Conservation (phyloP, 2,113 vertebrate species). For the Ivindomyrus marchei region DNA sequence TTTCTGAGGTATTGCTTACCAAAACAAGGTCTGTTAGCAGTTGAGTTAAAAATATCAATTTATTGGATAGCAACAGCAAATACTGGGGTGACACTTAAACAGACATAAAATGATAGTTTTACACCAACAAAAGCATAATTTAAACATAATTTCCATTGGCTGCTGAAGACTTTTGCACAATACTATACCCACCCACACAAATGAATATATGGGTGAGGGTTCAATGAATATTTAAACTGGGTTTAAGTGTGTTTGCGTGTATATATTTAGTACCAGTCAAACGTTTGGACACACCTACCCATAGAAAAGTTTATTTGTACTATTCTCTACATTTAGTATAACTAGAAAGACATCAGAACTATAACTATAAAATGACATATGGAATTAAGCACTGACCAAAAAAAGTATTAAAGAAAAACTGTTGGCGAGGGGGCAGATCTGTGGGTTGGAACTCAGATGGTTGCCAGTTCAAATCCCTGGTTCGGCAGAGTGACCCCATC, state of each 20-base stretch:
- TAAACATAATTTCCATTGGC: background rate
- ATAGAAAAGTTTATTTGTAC: background rate
- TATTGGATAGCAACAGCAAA: background rate
- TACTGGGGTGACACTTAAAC: background rate
- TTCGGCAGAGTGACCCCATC: too few relatives aligned
- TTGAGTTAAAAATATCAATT: background rate
- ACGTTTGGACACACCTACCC: background rate
- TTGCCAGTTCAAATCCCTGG: too few relatives aligned
- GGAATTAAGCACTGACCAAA: background rate
- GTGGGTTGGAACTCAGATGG: too few relatives aligned
- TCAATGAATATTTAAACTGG: background rate
- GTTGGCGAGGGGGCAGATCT: too few relatives aligned
- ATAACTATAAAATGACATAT: background rate
- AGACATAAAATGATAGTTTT: background rate
- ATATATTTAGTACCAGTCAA: background rate
- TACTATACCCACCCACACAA: background rate
- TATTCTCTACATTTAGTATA: background rate
- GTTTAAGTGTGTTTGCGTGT: background rate
- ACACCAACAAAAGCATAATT: background rate
- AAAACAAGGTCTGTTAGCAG: background rate
- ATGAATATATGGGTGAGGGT: background rate
- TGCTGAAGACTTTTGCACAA: background rate
- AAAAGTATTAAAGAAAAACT: too few relatives aligned
- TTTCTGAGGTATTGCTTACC: background rate
- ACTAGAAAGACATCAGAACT: background rate